Base-by-base conservation (phyloP, 2,888 invertebrate species). In the Achlya flavicornis region DNA sequence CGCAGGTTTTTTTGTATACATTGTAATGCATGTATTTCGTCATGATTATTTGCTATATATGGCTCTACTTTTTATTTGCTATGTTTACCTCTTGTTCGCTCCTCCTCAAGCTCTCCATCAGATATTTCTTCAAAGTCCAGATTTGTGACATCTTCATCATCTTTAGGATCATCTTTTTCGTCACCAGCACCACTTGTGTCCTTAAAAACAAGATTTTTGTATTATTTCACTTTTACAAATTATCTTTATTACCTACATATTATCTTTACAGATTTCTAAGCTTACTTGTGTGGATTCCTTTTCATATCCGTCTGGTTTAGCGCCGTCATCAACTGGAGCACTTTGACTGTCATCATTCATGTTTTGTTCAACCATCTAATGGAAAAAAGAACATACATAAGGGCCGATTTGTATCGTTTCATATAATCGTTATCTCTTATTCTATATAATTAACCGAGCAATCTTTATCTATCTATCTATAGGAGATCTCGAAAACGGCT, bases 71-170 rank as follows among this genome's bases (percentile, higher is more conserved):
- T 43, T 41, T 16, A 32, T 7, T 41, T 4, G 8, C 6, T 41
- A 41, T 46, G 48, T 70, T 81, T 41, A 91, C 93, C 93, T 84
- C 92, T 86, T 48, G 93, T 95, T 14, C 96, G 95, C 78, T 97
- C 97, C 83, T 97, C 97, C 84, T 98, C 98, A 46, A 98, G 89
- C 87, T 98, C 98, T 62, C 97, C 98, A 86, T 98, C 98, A 16
- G 97, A 97, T 79, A 98, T 97, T 91, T 98, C 97, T 88, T 98
- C 98, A 89, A 98, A 98, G 82, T 97, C 97, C 82, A 97, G 94
- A 76, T 95, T 95, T 70, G 96, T 95, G 79, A 96, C 95, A 77
- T 96, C 96, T 72, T 97, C 96, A 66, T 96, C 97, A 74, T 96
- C 96, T 69, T 95, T 94, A 16, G 91, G 91, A 69, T 95, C 95